Conservation (phyloP, 1,140 invertebrate species). For the Papilio polyxenes region DNA sequence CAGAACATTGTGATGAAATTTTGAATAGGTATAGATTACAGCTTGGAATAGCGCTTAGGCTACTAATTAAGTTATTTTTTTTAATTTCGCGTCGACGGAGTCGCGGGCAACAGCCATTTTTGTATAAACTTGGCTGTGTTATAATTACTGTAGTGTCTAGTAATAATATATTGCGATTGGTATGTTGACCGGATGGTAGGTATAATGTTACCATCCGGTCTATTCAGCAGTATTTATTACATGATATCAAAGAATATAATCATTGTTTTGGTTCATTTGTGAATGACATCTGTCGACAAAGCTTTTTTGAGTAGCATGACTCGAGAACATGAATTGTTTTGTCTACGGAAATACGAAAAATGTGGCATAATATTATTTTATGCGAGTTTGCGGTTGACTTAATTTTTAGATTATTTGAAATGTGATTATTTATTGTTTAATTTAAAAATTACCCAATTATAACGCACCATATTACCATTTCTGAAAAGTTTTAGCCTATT, state of each 20-base stretch:
- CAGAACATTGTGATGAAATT: no score
- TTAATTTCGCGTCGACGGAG: no score
- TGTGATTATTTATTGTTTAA: not conserved
- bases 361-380: not conserved
- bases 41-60: no score
- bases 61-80: no score
- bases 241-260: not conserved
- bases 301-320: conserved; percentile 30
- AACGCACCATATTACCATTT: not conserved
- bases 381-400: not conserved
- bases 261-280: conserved; percentile 26
- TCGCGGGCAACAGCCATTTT: not conserved
- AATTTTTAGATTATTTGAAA: not conserved
- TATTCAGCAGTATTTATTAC: not conserved
- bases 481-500: not conserved
- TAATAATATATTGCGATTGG: not conserved
- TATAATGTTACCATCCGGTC: conserved; percentile 1
- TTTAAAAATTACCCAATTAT: not conserved
- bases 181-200: not conserved
- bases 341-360: conserved; percentile 37
- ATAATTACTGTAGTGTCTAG: not conserved
- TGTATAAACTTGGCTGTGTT: not conserved
- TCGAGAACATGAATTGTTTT: conserved; percentile 44
- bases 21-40: no score
- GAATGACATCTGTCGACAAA: conserved; percentile 27